A percentile compares a stretch with the other conserved stretches of the same genome.
Evolutionary conservation across 1,140 invertebrate genomes (phyloP).

Genomic region (Calephelis nemesis): DNA sequence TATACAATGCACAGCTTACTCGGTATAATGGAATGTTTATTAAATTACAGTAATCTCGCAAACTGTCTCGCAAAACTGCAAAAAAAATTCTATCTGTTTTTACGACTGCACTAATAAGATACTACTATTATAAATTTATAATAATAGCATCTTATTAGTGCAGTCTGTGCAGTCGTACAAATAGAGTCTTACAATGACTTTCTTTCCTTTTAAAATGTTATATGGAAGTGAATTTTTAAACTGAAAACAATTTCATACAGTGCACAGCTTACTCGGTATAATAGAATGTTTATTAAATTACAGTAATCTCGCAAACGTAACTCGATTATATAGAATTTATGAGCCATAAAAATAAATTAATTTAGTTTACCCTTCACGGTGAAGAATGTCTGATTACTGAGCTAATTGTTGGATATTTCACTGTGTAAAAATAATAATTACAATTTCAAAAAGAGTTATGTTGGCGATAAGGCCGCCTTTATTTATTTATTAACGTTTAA

Average conservation of each 20-base stretch:
- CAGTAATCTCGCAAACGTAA: not conserved
- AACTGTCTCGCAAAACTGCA: too few species aligned
- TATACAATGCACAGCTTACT: slow-evolving; percentile 1
- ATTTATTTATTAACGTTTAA: too few species aligned
- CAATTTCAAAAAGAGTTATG: too few species aligned
- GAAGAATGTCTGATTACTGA: not conserved
- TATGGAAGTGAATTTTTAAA: too few species aligned
- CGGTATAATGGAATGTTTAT: not conserved
- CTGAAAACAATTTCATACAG: slow-evolving; percentile 5
- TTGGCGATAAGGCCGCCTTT: too few species aligned
- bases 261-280: not conserved
- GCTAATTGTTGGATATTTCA: not conserved
- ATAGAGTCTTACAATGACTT: too few species aligned
- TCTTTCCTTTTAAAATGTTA: too few species aligned
- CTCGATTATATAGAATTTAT: slow-evolving; percentile 11
- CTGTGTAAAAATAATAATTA: too few species aligned
- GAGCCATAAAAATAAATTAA: not conserved
- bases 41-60: not conserved
- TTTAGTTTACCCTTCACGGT: not conserved
- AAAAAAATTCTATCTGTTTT: not conserved
- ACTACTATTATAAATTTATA: too few species aligned
- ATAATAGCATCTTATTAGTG: too few species aligned
- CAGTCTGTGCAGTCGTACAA: too few species aligned
- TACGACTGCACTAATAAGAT: too few species aligned
- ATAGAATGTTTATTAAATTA: not conserved